Percentiles rank a stretch among this genome's conserved stretches.
These are phyloP conservation scores for Nestor notabilis DNA, from an alignment of 2,113 vertebrate species.

Conservation along the genomic window DNA sequence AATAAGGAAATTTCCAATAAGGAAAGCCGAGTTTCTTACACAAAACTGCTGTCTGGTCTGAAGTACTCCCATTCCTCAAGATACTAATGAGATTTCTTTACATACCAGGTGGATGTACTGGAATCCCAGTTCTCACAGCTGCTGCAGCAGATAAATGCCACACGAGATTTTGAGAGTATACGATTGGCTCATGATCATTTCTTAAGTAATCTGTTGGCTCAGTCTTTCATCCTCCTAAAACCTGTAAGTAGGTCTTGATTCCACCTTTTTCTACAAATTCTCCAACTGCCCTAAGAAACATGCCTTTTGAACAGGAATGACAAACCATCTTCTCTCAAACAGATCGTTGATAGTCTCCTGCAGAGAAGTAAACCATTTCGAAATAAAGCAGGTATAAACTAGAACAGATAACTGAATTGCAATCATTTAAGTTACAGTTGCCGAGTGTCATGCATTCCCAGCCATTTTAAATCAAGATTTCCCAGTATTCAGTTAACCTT, in stretches of 20 bases:
- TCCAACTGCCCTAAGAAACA: not conserved
- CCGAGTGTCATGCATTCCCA: not conserved
- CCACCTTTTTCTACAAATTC: not conserved
- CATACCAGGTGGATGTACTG: slow-evolving; percentile 90
- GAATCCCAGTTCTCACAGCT: slow-evolving; percentile 99
- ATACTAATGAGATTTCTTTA: not conserved
- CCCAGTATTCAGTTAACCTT: not conserved
- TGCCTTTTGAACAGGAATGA: not conserved
- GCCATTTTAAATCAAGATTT: not conserved
- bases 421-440: not conserved
- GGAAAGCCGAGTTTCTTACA: not conserved
- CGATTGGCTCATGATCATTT: slow-evolving; percentile 95
- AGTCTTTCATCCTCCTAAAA: slow-evolving; percentile 97
- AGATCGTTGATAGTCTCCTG: not conserved
- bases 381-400: not conserved
- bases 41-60: not conserved
- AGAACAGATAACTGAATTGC: not conserved
- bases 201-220: slow-evolving; percentile 93
- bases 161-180: slow-evolving; percentile 96
- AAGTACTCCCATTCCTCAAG: not conserved
- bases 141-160: slow-evolving; percentile 93
- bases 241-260: slow-evolving; percentile 78
- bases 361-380: not conserved
- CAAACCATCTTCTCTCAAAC: not conserved
- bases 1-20: not conserved